Evolutionary conservation across 53 echinoderm and acorn worm genomes (phyloP), one percentile per base, ranked within the genome.

Genomic region (Actinopyga echinites): DNA sequence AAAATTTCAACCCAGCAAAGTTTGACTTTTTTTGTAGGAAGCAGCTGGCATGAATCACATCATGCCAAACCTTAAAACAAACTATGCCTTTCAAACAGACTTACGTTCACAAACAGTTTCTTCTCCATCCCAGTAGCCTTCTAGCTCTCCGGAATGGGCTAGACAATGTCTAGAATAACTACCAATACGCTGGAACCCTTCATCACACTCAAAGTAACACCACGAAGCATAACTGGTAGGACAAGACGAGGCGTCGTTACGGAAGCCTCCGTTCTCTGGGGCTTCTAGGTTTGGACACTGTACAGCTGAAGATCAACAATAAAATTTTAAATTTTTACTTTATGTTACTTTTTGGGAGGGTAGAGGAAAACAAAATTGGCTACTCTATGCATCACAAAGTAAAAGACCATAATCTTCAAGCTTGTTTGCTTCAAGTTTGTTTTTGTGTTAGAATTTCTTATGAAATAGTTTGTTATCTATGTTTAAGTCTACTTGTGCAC

Each of bases 111-210:
- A 89, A 30, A 30, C 56, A 68, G 83, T 79, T 32, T 84, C 89
- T 37, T 45, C 58, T 9, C 89, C 89, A 49, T 89, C 89, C 89
- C 89, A 89, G 84, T 66, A 79, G n/a, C 89, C 89, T 36, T 68
- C 65, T 56, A 75, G 35, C 65, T 29, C 77, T 77, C 83, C 88
- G 1, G 83, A 11, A 13, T 35, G 52, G 53, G 88, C 78, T 64
- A 75, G 64, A 43, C 88, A 88, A 71, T 83, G 83, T 15, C 88
- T 69, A 12, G 83, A 54, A 38, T 56, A 64, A 77, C 78, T 83
- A 17, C 83, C 88, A 33, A 73, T 38, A n/a, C 82, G 64, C 83
- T 88, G 42, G 38, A 63, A 88, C 19, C 83, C 83, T 23, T 75
- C 83, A 60, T 88, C 61, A 77, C 88, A 88, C 56, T 75, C 83